Conservation (phyloP, 64 coral and sea anemone genomes). For the Montipora efflorescens region DNA sequence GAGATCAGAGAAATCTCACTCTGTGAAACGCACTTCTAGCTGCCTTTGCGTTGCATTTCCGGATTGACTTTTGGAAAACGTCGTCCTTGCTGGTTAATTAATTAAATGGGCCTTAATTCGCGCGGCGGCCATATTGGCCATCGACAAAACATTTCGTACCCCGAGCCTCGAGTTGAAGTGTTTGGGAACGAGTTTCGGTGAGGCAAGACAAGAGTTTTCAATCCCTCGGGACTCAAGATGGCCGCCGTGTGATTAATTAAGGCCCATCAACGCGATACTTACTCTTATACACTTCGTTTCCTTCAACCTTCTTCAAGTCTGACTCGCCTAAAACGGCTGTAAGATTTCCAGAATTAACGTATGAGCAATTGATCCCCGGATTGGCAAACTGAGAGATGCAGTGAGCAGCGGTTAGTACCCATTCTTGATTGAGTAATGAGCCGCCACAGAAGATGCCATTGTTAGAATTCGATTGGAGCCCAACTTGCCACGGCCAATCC, state of each 20-base stretch:
- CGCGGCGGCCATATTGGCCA: too few species aligned
- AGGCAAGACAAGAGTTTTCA: too few species aligned
- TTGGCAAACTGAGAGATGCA: conserved; percentile 35
- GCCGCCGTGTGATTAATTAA: background rate
- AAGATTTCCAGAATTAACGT: background rate
- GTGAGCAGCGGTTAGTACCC: conserved; percentile 78
- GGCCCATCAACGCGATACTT: background rate
- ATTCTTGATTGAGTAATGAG: conserved; percentile 65
- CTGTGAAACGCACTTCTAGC: too few species aligned
- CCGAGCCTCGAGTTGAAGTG: too few species aligned
- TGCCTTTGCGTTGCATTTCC: too few species aligned
- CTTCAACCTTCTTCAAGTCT: conserved; percentile 54
- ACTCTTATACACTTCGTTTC: conserved; percentile 58
- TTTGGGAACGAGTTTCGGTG: too few species aligned
- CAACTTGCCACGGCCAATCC: conserved; percentile 82
- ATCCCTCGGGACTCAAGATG: too few species aligned
- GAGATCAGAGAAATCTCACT: too few species aligned
- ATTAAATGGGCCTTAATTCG: too few species aligned
- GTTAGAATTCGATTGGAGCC: conserved; percentile 23
- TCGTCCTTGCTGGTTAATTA: too few species aligned
- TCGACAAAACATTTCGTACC: too few species aligned
- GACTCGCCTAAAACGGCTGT: conserved; percentile 62
- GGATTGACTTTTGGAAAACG: too few species aligned
- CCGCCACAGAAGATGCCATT: conserved; percentile 67
- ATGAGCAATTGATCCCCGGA: background rate